phyloP scores from a whole-genome alignment of 2,113 vertebrate species.

The Hoplias malabaricus region DNA sequence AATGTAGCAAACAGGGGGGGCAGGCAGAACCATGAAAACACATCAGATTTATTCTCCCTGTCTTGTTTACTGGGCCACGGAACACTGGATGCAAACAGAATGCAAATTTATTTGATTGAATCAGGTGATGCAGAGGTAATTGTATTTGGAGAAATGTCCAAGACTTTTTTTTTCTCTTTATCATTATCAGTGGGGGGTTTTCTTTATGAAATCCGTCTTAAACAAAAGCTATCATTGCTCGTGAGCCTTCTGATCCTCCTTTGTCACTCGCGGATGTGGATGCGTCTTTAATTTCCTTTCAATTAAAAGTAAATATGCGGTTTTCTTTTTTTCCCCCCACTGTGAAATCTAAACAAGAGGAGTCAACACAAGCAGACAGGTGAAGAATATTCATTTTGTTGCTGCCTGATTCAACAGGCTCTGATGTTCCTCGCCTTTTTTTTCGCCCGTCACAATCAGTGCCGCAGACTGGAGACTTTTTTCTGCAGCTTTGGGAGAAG shows the following conservation, averaged over 20 bases:
- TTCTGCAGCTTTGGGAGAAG: background rate
- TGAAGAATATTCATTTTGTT: conserved; percentile 81
- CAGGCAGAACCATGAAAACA: conserved; percentile 78
- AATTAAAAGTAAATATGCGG: conserved; percentile 84
- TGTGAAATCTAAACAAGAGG: conserved; percentile 81
- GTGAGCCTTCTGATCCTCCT: conserved; percentile 73
- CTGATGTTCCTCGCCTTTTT: conserved; percentile 45
- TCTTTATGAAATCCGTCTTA: conserved; percentile 82
- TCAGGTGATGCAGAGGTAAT: conserved; percentile 84
- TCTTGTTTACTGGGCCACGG: conserved; percentile 82
- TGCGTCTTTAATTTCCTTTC: conserved; percentile 85
- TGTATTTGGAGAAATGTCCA: conserved; percentile 85
- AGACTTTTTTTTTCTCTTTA: conserved; percentile 69
- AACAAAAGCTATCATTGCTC: conserved; percentile 81
- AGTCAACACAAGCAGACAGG: conserved; percentile 80
- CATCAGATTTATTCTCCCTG: conserved; percentile 81
- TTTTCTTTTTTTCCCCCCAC: conserved; percentile 75
- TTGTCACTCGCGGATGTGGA: conserved; percentile 79
- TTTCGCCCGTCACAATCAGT: conserved; percentile 19
- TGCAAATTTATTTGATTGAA: conserved; percentile 84
- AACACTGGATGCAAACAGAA: conserved; percentile 83
- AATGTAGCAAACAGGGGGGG: conserved; percentile 76
- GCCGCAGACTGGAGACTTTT: conserved; percentile 17
- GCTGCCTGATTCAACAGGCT: conserved; percentile 53
- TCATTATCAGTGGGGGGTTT: conserved; percentile 76